phyloP scores from a whole-genome alignment of 2,888 invertebrate species.

The Hyposoter dolosus region DNA sequence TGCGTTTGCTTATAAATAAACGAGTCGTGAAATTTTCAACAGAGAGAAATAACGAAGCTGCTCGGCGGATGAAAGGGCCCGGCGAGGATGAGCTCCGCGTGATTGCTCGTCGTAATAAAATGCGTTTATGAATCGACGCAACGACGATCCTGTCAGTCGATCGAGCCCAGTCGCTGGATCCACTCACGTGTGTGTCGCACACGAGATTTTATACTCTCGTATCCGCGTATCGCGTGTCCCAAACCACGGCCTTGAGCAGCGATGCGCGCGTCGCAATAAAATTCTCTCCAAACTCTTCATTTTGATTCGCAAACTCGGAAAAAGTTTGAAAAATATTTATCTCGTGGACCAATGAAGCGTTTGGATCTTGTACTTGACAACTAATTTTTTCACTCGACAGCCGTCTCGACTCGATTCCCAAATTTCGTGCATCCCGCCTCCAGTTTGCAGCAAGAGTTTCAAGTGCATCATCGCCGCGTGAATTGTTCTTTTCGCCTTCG shows the following conservation, averaged over 20 bases:
- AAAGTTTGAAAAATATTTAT: too few relatives aligned
- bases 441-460: too few relatives aligned
- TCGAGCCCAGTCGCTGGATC: slow-evolving; percentile 66
- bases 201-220: slow-evolving; percentile 1
- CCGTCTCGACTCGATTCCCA: too few relatives aligned
- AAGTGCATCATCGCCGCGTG: too few relatives aligned
- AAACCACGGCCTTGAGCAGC: slow-evolving; percentile 58
- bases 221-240: slow-evolving; percentile 28
- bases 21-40: background rate
- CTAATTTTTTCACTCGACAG: too few relatives aligned
- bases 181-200: slow-evolving; percentile 26
- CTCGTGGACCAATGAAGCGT: too few relatives aligned
- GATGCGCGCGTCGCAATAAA: slow-evolving; percentile 48
- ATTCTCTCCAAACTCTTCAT: background rate
- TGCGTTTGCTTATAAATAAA: background rate
- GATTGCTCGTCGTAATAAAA: slow-evolving; percentile 69
- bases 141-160: slow-evolving; percentile 75
- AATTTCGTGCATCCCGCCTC: too few relatives aligned
- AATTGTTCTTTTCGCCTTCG: too few relatives aligned
- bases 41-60: background rate
- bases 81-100: too few relatives aligned
- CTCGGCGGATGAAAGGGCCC: too few relatives aligned
- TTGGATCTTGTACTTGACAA: too few relatives aligned
- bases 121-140: slow-evolving; percentile 75
- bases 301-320: background rate